phyloP scores from a whole-genome alignment of 2,797 vertebrate genomes.

The Euthynnus affinis region DNA sequence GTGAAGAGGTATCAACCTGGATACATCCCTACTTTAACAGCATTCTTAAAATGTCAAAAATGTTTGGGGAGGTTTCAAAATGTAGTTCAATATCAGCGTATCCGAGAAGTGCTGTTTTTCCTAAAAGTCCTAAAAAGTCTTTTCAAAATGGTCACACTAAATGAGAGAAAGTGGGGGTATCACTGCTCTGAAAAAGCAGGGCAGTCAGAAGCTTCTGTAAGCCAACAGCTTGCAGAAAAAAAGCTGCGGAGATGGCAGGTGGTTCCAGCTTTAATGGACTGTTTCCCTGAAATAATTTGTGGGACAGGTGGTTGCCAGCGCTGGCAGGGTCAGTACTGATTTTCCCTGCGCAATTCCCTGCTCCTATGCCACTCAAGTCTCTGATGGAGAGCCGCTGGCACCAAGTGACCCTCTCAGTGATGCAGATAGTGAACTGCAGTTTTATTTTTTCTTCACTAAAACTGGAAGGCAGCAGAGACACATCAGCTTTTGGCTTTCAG shows the following conservation, averaged over 20 bases:
- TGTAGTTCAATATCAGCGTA: neutral
- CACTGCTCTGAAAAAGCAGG: conserved; percentile 21
- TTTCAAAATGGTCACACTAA: neutral
- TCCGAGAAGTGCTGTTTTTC: conserved; percentile 2
- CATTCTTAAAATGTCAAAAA: too few relatives aligned
- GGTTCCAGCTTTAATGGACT: conserved; percentile 69
- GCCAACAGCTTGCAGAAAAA: conserved; percentile 49
- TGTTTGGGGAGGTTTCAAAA: neutral
- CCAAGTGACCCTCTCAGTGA: conserved; percentile 41
- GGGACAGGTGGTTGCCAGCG: conserved; percentile 65
- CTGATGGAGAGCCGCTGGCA: conserved; percentile 64
- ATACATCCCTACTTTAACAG: neutral
- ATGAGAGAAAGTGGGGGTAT: conserved; percentile 1
- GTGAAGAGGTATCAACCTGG: neutral
- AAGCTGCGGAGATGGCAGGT: conserved; percentile 62
- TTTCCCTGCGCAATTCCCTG: conserved; percentile 38
- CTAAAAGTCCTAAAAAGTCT: neutral
- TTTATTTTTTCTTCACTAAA: conserved; percentile 4
- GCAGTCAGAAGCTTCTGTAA: conserved; percentile 28
- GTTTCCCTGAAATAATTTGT: conserved; percentile 69
- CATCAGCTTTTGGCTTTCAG: conserved; percentile 17
- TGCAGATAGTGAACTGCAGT: conserved; percentile 29
- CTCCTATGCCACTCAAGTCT: conserved; percentile 58
- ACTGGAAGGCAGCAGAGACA: conserved; percentile 17
- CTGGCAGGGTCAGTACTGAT: conserved; percentile 57